A percentile compares a stretch with the other conserved stretches of the same genome.
phyloP scores from a whole-genome alignment of 2,113 vertebrate species.

The Miniopterus natalensis region DNA sequence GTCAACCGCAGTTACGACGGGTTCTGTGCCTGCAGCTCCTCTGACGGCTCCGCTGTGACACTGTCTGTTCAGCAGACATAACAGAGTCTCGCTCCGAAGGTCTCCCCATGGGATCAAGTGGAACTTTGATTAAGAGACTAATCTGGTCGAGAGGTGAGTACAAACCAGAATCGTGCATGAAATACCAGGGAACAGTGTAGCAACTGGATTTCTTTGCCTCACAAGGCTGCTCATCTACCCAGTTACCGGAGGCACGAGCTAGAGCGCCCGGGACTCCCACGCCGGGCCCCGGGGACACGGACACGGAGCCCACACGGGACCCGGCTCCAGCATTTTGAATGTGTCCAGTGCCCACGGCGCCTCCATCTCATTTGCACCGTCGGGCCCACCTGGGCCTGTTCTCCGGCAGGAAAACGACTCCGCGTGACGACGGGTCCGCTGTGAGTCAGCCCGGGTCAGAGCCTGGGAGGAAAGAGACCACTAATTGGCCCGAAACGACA shows the following conservation, averaged over 20 bases:
- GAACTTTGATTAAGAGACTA: conserved; percentile 15
- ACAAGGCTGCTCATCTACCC: neutral
- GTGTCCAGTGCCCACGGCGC: neutral
- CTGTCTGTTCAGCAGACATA: too few species aligned
- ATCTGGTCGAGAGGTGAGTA: conserved; percentile 46
- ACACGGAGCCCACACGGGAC: rapidly evolving
- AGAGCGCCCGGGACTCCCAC: rapidly evolving
- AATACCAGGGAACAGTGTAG: rapidly evolving
- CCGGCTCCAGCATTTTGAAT: rapidly evolving
- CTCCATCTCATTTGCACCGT: neutral
- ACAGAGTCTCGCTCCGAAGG: too few species aligned
- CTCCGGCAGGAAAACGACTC: neutral
- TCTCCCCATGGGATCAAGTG: too few species aligned
- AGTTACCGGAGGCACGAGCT: neutral
- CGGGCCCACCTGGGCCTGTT: rapidly evolving
- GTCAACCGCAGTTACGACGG: too few species aligned
- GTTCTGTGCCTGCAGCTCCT: too few species aligned
- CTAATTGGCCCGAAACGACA: neutral
- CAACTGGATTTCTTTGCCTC: too few species aligned
- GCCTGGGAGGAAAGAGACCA: neutral
- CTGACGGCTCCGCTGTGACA: too few species aligned
- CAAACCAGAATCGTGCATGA: neutral
- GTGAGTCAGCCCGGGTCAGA: neutral
- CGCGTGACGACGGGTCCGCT: neutral
- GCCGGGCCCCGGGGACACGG: neutral